Evolutionary conservation across 2,797 vertebrate species (phyloP), one percentile per base, ranked within the genome.

Genomic region (Chloroceryle amazona): DNA sequence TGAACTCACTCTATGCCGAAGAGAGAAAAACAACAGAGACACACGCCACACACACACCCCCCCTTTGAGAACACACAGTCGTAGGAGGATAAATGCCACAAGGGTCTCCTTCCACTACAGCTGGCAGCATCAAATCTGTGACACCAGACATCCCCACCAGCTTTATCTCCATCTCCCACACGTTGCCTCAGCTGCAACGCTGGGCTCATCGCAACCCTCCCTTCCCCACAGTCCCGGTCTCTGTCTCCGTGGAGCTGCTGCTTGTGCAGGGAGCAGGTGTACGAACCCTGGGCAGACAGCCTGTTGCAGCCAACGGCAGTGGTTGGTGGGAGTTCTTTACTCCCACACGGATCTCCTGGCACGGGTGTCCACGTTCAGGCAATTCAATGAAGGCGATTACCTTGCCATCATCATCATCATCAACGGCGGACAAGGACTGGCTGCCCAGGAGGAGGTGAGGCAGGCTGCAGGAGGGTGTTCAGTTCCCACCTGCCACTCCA

Each of bases 251-350:
- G 15, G 29, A 70, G 74, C 11, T 41, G n/a, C 51, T 47, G 71
- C 42, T 46, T 16, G 15, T 29, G 75, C 46, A n/a, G 21, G 26
- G 29, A 61, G 21, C 0, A 3, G 25, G 26, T 37, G 35, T 37
- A 67, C 47, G 67, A 21, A 39, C 6, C 37, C 42, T 17, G 66
- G n/a, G 23, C 63, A 63, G 18, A 42, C 41, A 74, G 47, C 23
- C 35, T 37, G 10, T 23, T 2, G 0, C 29, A 52, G 22, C 16
- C 22, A 17, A 6, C 0, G 1, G 22, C 20, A 26, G 22, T 1
- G 1, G 11, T 9, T 39, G 19, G 11, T 57, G 15, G 29, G 29
- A 75, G 4, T 19, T 47, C 55, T 42, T 51, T 25, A 35, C 51
- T 47, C 49, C 49, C 67, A 14, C 41, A 15, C 6, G 13, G 10